Base-by-base conservation (phyloP, 2,888 invertebrate species). In the Drosophila ochracea region DNA sequence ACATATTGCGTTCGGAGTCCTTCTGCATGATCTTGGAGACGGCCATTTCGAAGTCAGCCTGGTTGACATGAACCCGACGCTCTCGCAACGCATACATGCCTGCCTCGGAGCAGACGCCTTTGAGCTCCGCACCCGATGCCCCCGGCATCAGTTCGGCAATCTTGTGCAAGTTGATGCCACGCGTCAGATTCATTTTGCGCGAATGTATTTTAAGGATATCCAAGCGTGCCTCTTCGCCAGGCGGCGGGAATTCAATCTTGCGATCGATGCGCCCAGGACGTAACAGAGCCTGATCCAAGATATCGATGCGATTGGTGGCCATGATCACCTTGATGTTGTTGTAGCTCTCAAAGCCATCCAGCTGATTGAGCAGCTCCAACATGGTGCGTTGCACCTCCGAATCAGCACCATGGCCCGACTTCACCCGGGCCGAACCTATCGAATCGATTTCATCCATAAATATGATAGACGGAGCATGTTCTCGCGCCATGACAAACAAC, bases 401-500 rank as follows among this genome's bases (percentile, higher is more conserved):
- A 93, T 99, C 99, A 61, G 98, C 98, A 74, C 99, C 98, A 60
- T 98, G 98, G 59, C 99, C 99, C n/a, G 98, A 98, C 93, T 99
- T 99, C 86, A 99, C 97, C 92, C 99, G 96, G 33, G 99, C 98
- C 0, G 99, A 99, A 71, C 99, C 99, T 93, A 99, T 99, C 0
- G 99, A 99, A 94, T 99, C 99, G 83, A 99, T 99, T 95, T 99
- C 99, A 92, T 99, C 99, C 99, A 99, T 99, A 94, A 99, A 99
- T 86, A 99, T 99, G 74, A 99, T 99, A 0, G 99, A 99, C 0
- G 99, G 99, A 1, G 99, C 99, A 94, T 99, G 99, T 93, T 99
- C 99, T 91, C 99, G 95, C 16, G 99, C 99, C 99, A 99, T 99
- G 0, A 99, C 99, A 91, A 99, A 99, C 35, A 99, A 95, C 94